Evolutionary conservation across 2,888 invertebrate species (phyloP).

Genomic region (Coelogynopora nodosa): DNA sequence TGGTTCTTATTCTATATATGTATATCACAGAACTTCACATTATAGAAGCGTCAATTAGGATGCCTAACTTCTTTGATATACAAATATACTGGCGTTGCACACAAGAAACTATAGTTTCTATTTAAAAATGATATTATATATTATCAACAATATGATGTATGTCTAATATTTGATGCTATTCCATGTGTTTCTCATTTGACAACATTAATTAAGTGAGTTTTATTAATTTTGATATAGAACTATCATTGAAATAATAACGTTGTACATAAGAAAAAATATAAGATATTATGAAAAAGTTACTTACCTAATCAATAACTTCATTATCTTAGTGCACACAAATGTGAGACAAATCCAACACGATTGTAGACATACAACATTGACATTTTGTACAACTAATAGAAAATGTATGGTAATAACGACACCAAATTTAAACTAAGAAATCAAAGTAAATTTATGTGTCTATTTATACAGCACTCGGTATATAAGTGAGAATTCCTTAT

Average conservation of each 20-base stretch:
- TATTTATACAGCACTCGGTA: too few species aligned
- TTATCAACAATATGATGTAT: not conserved
- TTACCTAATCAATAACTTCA: not conserved
- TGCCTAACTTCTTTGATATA: not conserved
- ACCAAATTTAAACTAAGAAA: too few species aligned
- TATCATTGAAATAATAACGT: not conserved
- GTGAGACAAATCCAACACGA: too few species aligned
- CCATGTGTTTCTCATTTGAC: not conserved
- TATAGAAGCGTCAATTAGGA: not conserved
- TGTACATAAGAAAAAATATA: not conserved
- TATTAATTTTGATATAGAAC: not conserved
- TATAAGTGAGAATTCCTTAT: too few species aligned
- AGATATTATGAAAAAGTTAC: not conserved
- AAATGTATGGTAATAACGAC: too few species aligned
- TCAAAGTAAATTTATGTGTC: too few species aligned
- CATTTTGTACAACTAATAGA: too few species aligned
- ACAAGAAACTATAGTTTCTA: slow-evolving; percentile 17
- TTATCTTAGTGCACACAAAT: not conserved
- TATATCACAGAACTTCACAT: not conserved
- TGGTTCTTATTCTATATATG: not conserved
- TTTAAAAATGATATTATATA: slow-evolving; percentile 10
- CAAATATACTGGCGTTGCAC: slow-evolving; percentile 7
- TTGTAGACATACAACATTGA: too few species aligned
- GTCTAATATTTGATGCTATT: not conserved
- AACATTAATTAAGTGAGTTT: not conserved